Percentiles rank a stretch among this genome's conserved stretches.
Evolutionary conservation across 2,888 invertebrate species (phyloP).

Genomic region (Cremastinae sp.): DNA sequence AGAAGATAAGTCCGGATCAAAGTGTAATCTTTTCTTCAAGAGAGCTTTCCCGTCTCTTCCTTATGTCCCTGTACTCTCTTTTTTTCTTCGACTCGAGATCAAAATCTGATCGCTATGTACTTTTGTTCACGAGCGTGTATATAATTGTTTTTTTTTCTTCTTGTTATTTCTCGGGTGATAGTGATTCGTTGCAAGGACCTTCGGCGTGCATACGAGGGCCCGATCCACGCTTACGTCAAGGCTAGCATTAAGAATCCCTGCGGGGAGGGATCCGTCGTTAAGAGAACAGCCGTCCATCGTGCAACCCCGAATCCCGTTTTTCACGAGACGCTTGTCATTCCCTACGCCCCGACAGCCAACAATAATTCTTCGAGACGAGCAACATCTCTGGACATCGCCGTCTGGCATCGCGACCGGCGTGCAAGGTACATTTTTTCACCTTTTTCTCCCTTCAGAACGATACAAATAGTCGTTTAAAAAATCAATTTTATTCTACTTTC

Average conservation of each 20-base stretch:
- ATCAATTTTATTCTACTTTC: too few relatives aligned
- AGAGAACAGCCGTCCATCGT: slow-evolving; percentile 90
- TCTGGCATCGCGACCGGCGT: slow-evolving; percentile 92
- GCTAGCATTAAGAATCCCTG: slow-evolving; percentile 81
- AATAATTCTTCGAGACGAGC: slow-evolving; percentile 76
- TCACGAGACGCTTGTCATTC: slow-evolving; percentile 89
- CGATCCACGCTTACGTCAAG: slow-evolving; percentile 91
- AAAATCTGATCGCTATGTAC: neutral
- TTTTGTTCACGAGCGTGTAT: neutral
- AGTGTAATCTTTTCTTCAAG: neutral
- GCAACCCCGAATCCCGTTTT: slow-evolving; percentile 90
- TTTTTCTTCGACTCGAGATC: neutral
- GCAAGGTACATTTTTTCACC: slow-evolving; percentile 85
- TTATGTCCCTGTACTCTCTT: neutral
- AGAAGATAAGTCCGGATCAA: neutral
- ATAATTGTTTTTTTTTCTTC: slow-evolving; percentile 2
- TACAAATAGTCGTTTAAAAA: neutral
- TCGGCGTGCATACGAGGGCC: slow-evolving; percentile 85
- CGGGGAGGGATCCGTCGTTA: slow-evolving; percentile 83
- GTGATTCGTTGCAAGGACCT: slow-evolving; percentile 90
- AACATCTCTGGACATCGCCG: slow-evolving; percentile 88
- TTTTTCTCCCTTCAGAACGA: neutral
- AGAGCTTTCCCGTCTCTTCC: neutral
- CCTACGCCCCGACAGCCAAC: slow-evolving; percentile 82
- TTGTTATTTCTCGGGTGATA: slow-evolving; percentile 74